Percentiles rank a stretch among this genome's conserved stretches.
phyloP scores from a whole-genome alignment of 35 echinoderm and acorn worm genomes.

The Stichopus chloronotus region DNA sequence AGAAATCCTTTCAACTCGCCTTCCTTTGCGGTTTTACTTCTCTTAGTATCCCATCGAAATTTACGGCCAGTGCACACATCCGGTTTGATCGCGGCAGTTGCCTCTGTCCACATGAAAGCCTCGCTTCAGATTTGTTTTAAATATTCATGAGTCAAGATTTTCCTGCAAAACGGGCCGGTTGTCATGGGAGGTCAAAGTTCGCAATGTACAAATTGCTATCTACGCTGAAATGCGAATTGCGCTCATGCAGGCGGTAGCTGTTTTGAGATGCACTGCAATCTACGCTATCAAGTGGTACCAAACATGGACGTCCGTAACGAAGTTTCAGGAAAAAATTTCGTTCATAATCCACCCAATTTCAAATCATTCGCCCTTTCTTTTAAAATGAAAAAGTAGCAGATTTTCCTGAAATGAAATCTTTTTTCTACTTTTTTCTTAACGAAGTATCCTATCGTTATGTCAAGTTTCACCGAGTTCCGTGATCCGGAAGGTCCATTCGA shows the following conservation, averaged over 20 bases:
- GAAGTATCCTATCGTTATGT: too few relatives aligned
- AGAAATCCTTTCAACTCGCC: background rate
- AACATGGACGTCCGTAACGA: constrained; percentile 7
- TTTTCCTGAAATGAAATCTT: background rate
- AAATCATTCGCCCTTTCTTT: background rate
- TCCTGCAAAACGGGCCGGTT: background rate
- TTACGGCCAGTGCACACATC: background rate
- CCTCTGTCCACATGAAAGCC: background rate
- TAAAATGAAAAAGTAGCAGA: background rate
- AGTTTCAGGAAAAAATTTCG: background rate
- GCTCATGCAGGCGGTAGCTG: background rate
- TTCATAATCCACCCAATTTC: background rate
- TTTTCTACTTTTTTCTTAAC: background rate
- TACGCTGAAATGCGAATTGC: background rate
- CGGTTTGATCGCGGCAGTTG: background rate
- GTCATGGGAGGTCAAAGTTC: background rate
- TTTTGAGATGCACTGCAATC: background rate
- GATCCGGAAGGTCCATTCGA: too few relatives aligned
- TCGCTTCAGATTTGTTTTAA: constrained; percentile 3
- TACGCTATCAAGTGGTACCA: background rate
- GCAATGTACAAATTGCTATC: background rate
- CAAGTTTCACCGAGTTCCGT: too few relatives aligned
- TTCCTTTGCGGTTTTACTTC: background rate
- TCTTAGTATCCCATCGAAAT: background rate
- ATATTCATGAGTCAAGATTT: background rate